phyloP scores from a whole-genome alignment of 2,113 vertebrate genomes.

The cat (Felis catus) region F.catus_Fca126_mat1.0 CM031412.1:82031501-82032000 shows the following conservation, averaged over 20 bases:
- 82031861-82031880: not conserved
- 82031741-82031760: conserved; percentile 99
- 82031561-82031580: rapidly evolving
- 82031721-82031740: conserved; percentile 77
- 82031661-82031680: not conserved
- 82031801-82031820: conserved; percentile 95
- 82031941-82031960: not conserved
- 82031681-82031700: not conserved
- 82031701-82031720: not conserved
- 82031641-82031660: too few relatives aligned
- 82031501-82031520: not conserved
- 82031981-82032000: too few relatives aligned
- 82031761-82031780: conserved; percentile 98
- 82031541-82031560: too few relatives aligned
- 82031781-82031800: conserved; percentile 99
- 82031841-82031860: not conserved
- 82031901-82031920: not conserved
- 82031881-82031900: not conserved
- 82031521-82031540: not conserved
- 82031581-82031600: rapidly evolving
- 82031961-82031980: too few relatives aligned
- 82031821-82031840: not conserved
- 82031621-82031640: not conserved
- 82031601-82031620: not conserved
- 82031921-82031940: not conserved